Evolutionary conservation across 2,888 invertebrate genomes (phyloP).

Genomic region (Lamellibrachia columna): DNA sequence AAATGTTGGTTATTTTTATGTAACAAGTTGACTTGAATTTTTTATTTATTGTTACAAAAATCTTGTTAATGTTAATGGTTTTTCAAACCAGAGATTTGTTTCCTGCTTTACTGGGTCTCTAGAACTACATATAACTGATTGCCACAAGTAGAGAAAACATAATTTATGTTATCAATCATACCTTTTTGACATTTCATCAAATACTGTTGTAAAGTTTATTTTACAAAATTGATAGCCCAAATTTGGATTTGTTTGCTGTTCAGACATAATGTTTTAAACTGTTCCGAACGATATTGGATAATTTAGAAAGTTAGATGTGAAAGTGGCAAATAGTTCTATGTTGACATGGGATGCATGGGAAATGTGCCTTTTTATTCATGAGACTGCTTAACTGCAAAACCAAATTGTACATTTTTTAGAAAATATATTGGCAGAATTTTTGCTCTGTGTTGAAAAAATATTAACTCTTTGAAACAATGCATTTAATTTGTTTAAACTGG

Average conservation of each 20-base stretch:
- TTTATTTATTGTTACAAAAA: not conserved
- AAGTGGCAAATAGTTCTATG: conserved; percentile 5
- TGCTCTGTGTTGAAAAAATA: not conserved
- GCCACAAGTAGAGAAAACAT: not conserved
- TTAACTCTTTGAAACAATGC: not conserved
- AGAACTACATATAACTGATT: not conserved
- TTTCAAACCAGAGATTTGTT: not conserved
- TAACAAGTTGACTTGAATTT: not conserved
- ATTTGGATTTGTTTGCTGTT: not conserved
- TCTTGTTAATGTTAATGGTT: not conserved
- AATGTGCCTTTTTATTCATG: not conserved
- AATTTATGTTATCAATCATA: not conserved
- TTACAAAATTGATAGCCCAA: not conserved
- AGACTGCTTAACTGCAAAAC: not conserved
- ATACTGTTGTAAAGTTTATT: not conserved
- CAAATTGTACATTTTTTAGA: not conserved
- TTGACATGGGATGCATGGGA: conserved; percentile 10
- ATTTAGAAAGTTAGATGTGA: not conserved
- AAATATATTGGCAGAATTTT: not conserved
- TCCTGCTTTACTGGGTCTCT: not conserved
- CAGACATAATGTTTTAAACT: not conserved
- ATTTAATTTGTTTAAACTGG: not conserved
- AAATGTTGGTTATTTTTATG: not conserved
- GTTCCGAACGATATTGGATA: not conserved
- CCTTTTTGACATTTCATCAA: not conserved